Percentiles rank a stretch among this genome's conserved stretches.
Evolutionary conservation across 2,888 invertebrate genomes (phyloP).

Genomic region (Bimastos eiseni): DNA sequence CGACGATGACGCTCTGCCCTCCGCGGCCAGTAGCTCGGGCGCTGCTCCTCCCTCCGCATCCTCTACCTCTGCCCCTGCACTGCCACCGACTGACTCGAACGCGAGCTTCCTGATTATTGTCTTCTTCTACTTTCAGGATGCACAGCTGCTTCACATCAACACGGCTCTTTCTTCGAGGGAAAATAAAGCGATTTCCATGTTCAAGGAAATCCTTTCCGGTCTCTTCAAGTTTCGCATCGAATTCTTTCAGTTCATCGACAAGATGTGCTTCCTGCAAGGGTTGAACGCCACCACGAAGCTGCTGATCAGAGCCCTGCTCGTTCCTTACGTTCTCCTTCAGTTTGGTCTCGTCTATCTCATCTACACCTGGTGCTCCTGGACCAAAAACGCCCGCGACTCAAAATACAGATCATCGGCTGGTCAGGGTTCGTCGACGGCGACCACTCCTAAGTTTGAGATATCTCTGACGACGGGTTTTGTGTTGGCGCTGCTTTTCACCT

Average conservation of each 20-base stretch:
- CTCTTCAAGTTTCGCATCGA: slow-evolving; percentile 44
- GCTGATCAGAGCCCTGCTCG: slow-evolving; percentile 37
- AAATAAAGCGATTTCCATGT: slow-evolving; percentile 37
- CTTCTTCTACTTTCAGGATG: slow-evolving; percentile 46
- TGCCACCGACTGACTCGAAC: slow-evolving; percentile 39
- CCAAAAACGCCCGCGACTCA: neutral
- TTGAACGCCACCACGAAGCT: slow-evolving; percentile 37
- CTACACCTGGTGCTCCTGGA: slow-evolving; percentile 30
- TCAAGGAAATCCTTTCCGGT: slow-evolving; percentile 40
- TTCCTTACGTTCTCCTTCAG: slow-evolving; percentile 41
- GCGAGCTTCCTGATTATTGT: slow-evolving; percentile 45
- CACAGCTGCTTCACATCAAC: slow-evolving; percentile 42
- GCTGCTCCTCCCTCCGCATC: neutral
- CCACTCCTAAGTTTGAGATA: slow-evolving; percentile 33
- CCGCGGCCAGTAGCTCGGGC: neutral
- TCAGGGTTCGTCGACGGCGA: neutral
- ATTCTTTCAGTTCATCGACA: slow-evolving; percentile 43
- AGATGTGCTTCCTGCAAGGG: slow-evolving; percentile 41
- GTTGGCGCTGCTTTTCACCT: slow-evolving; percentile 45
- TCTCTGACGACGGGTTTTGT: slow-evolving; percentile 44
- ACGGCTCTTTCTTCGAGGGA: slow-evolving; percentile 39
- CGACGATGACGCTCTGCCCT: slow-evolving; percentile 8
- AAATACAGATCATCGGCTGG: neutral
- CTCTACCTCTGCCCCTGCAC: neutral
- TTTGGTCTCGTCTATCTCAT: slow-evolving; percentile 40